Evolutionary conservation across 2,888 invertebrate species (phyloP), one percentile per base, ranked within the genome.

Genomic region (Malacosoma neustria): DNA sequence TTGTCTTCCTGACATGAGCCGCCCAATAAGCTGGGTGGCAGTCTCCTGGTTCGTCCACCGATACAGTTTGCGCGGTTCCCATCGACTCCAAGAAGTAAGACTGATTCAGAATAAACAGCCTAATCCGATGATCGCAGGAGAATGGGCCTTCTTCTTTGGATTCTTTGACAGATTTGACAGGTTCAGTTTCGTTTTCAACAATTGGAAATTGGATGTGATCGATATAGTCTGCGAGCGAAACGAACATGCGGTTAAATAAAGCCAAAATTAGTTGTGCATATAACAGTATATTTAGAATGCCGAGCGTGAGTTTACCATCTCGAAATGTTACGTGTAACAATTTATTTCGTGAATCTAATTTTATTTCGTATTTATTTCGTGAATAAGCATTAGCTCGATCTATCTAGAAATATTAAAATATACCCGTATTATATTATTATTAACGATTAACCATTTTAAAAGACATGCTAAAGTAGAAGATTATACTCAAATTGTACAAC

Each of bases 51-150:
- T 62, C 53, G 14, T 79, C 74, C 40, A 71, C 68, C 6, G 53
- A 52, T 0, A 77, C 66, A 0, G 73, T 63, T 3, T 70, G 73
- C 0, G 61, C 54, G n/a, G 67, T 52, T 2, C 72, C 74, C 46
- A 62, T 62, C 0, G 62, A 59, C 30, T 72, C 62, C 40, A 86
- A 68, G 47, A 88, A 87, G 40, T 85, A 73, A 1, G 80, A 74
- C 47, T 91, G 89, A 48, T 92, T 89, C 46, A 93, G 67, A 35
- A 91, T 89, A 63, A 91, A 95, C 2, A 95, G 75, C 29, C 88
- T 89, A 40, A 91, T 89, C 43, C 89, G 87, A 61, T 91, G 90
- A 65, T 95, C 95, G 67, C 95, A 95, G 1, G 93, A 89, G 51
- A 88, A 87, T 11, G 73, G 70, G 32, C 62, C 76, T 34, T 63